Percentiles rank a stretch among this genome's conserved stretches.
Conservation (phyloP, 2,797 vertebrate species). For the Limnodromus scolopaceus region DNA sequence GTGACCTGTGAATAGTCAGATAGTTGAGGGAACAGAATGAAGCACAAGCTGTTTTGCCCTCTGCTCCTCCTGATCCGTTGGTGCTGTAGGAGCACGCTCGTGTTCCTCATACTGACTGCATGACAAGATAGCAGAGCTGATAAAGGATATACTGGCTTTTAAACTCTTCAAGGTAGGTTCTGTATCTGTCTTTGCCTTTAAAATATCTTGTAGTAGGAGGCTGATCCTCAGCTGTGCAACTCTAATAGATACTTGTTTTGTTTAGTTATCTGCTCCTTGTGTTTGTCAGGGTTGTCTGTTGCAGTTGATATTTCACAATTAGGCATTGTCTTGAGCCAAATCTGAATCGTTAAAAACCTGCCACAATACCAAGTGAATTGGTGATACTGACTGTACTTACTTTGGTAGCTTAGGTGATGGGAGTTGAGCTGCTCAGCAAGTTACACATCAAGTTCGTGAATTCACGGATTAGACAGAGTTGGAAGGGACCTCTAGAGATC, state of each 20-base stretch:
- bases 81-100: background rate
- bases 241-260: background rate
- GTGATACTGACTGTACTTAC: background rate
- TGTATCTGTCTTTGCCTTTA: background rate
- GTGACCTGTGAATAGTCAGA: background rate
- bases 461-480: no score
- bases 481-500: no score
- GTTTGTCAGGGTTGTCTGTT: background rate
- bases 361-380: background rate
- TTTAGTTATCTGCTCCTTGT: background rate
- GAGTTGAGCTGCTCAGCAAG: background rate
- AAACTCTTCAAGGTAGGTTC: background rate
- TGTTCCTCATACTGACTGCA: background rate
- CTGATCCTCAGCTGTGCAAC: background rate
- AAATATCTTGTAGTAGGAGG: background rate
- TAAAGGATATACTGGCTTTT: background rate
- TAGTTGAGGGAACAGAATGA: background rate
- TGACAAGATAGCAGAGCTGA: background rate
- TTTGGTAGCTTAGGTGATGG: background rate
- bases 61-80: background rate
- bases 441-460: background rate
- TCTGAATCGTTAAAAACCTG: background rate
- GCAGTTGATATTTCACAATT: background rate
- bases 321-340: background rate
- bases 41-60: background rate